phyloP scores from a whole-genome alignment of 92 coral and sea anemone genomes.

The Epizoanthus scotinus region DNA sequence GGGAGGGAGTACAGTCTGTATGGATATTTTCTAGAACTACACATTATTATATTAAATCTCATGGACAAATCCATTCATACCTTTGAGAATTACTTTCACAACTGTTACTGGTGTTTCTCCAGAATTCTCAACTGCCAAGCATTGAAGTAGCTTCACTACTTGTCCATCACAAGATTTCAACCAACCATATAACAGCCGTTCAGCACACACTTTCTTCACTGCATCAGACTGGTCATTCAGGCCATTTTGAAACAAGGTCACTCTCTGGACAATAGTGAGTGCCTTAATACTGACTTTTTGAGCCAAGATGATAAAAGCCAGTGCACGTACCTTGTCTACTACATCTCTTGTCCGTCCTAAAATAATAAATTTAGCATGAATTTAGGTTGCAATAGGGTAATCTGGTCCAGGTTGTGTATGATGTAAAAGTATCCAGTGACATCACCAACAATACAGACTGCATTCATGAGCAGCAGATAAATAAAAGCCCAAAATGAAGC shows the following conservation, averaged over 20 bases:
- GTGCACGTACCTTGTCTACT: constrained; percentile 77
- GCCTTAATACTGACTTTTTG: constrained; percentile 83
- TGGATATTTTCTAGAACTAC: too few species aligned
- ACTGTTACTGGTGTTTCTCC: constrained; percentile 74
- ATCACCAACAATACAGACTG: too few species aligned
- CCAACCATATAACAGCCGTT: constrained; percentile 76
- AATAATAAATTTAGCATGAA: constrained; percentile 1
- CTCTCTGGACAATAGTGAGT: constrained; percentile 88
- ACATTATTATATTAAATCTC: too few species aligned
- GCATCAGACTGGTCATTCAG: constrained; percentile 80
- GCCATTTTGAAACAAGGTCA: constrained; percentile 86
- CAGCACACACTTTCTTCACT: constrained; percentile 67
- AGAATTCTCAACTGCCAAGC: constrained; percentile 84
- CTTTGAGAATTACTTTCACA: constrained; percentile 72
- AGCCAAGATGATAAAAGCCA: constrained; percentile 76
- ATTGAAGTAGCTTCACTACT: constrained; percentile 64
- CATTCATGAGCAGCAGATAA: too few species aligned
- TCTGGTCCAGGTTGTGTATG: too few species aligned
- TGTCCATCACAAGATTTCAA: constrained; percentile 69
- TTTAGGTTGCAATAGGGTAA: too few species aligned
- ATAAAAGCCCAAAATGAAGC: too few species aligned
- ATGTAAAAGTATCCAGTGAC: too few species aligned
- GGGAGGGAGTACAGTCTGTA: too few species aligned
- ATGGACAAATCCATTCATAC: constrained; percentile 27
- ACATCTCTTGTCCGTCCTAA: constrained; percentile 90